These are phyloP conservation scores for Rambutsinella grinnellia DNA, from an alignment of 2,888 invertebrate species.

Conservation along the genomic window DNA sequence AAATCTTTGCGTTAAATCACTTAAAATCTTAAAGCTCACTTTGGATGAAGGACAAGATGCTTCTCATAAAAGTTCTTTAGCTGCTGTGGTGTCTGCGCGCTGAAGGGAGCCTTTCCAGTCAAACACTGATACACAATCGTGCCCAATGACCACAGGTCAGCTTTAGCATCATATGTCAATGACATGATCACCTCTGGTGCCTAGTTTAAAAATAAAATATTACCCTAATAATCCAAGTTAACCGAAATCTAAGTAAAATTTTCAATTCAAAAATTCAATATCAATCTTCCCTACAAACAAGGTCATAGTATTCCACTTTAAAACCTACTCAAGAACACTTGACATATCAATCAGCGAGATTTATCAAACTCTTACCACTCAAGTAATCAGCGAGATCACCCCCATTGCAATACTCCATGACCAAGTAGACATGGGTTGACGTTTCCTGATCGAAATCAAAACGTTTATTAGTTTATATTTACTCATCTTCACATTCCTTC, in stretches of 20 bases:
- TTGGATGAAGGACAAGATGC: conserved; percentile 89
- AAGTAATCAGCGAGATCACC: conserved; percentile 99
- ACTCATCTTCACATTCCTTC: neutral
- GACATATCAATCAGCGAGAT: neutral
- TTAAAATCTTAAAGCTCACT: conserved; percentile 74
- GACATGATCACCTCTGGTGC: conserved; percentile 98
- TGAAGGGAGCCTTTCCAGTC: conserved; percentile 98
- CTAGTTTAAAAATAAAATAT: too few relatives aligned
- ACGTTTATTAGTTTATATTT: neutral
- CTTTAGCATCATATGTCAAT: conserved; percentile 97
- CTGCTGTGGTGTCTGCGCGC: conserved; percentile 97
- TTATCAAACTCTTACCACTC: conserved; percentile 76
- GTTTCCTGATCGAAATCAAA: conserved; percentile 77
- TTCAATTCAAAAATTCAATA: too few relatives aligned
- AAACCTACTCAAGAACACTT: conserved; percentile 65
- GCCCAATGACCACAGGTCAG: conserved; percentile 98
- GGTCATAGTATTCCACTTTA: too few relatives aligned
- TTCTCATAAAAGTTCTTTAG: conserved; percentile 97
- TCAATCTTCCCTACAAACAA: too few relatives aligned
- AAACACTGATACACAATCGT: conserved; percentile 99
- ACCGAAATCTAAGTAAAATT: too few relatives aligned
- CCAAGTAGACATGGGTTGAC: conserved; percentile 92
- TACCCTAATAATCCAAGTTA: too few relatives aligned
- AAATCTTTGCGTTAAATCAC: neutral
- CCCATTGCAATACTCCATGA: conserved; percentile 99